Evolutionary conservation across 2,113 vertebrate species (phyloP).

Genomic region (Henicopernis longicauda): DNA sequence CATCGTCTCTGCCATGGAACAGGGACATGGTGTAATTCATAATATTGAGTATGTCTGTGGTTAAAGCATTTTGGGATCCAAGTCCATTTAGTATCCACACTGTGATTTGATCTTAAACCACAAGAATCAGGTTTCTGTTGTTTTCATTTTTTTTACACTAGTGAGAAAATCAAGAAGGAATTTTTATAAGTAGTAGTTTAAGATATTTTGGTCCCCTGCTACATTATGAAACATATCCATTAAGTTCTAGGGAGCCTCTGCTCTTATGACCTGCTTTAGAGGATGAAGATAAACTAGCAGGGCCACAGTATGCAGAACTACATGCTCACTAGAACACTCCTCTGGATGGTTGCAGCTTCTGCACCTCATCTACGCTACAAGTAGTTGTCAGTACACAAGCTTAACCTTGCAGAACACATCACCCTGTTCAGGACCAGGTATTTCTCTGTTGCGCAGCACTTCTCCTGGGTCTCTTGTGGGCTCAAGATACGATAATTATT

Average conservation of each 20-base stretch:
- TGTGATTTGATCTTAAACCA: background rate
- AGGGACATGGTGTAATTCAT: background rate
- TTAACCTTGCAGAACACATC: background rate
- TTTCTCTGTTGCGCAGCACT: background rate
- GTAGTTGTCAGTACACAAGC: background rate
- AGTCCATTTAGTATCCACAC: background rate
- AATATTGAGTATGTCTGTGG: background rate
- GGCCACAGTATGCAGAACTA: background rate
- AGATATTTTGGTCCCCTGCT: background rate
- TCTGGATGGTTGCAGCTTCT: background rate
- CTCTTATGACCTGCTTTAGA: background rate
- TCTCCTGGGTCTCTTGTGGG: background rate
- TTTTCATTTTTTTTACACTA: background rate
- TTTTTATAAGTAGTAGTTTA: background rate
- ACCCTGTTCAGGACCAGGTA: background rate
- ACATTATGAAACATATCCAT: background rate
- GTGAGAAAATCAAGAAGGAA: background rate
- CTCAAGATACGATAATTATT: background rate
- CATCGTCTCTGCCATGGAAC: background rate
- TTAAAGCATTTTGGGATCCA: background rate
- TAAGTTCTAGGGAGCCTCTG: background rate
- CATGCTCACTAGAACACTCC: background rate
- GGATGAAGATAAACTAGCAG: background rate
- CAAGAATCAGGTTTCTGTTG: background rate
- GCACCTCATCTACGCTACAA: background rate